Percentiles rank a stretch among this genome's conserved stretches.
phyloP scores from a whole-genome alignment of 2,888 invertebrate genomes.

The Mythimna lalbum region DNA sequence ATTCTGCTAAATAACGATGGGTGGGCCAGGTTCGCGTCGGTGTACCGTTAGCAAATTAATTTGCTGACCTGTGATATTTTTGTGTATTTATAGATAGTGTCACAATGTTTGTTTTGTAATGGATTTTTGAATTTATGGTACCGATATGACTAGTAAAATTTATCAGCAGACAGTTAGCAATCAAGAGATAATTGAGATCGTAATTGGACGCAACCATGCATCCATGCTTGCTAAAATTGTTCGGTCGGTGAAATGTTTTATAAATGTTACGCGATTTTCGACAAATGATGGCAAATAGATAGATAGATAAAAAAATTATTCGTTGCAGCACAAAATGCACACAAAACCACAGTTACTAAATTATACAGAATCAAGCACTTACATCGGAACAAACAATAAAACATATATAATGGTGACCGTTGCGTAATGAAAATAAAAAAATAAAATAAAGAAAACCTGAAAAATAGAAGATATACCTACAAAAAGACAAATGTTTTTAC shows the following conservation, averaged over 20 bases:
- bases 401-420: too few species aligned
- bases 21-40: constrained; percentile 26
- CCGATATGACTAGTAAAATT: not conserved
- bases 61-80: constrained; percentile 40
- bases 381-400: too few species aligned
- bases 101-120: constrained; percentile 13
- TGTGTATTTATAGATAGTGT: constrained; percentile 27
- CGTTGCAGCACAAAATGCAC: too few species aligned
- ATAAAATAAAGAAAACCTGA: too few species aligned
- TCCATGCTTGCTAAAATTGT: not conserved
- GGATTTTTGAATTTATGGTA: not conserved
- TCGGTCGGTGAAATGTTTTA: not conserved
- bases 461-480: too few species aligned
- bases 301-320: too few species aligned
- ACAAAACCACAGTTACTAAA: too few species aligned
- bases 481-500: not conserved
- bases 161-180: not conserved
- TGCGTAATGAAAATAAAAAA: too few species aligned
- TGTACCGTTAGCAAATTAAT: constrained; percentile 52
- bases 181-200: not conserved
- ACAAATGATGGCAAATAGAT: too few species aligned
- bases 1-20: constrained; percentile 32
- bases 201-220: not conserved
- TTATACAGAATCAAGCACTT: too few species aligned
- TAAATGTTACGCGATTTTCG: too few species aligned